Conservation (phyloP, 1,140 invertebrate genomes). For the Xylocopa sonorina region DNA sequence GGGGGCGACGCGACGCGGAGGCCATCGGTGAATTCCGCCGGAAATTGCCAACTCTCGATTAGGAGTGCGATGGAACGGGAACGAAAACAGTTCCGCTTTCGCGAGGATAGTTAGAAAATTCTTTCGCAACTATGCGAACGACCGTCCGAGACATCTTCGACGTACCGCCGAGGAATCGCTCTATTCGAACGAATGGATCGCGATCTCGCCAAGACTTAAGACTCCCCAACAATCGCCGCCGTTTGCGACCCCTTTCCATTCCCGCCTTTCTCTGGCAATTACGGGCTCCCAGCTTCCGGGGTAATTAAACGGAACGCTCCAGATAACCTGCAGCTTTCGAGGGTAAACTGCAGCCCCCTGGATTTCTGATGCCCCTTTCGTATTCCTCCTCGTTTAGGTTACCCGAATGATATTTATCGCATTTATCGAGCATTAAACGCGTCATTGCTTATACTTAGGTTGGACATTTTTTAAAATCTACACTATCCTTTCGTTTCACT, state of each 20-base stretch:
- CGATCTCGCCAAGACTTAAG: not conserved
- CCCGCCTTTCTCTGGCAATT: not conserved
- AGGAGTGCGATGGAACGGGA: constrained; percentile 7
- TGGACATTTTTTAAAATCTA: no score
- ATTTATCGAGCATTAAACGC: no score
- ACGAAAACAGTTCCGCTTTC: constrained; percentile 45
- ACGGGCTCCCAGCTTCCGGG: not conserved
- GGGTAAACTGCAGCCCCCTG: constrained; percentile 26
- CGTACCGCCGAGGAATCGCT: constrained; percentile 8
- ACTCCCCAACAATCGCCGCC: not conserved
- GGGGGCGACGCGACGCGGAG: not conserved
- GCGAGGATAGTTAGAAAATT: constrained; percentile 45
- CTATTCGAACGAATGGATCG: constrained; percentile 19
- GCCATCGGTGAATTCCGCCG: constrained; percentile 46
- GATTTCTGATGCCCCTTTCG: not conserved
- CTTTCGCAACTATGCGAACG: constrained; percentile 59
- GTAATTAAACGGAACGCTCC: constrained; percentile 59
- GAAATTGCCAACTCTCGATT: constrained; percentile 42
- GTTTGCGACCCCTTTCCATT: not conserved
- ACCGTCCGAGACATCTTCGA: constrained; percentile 2
- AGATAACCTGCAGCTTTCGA: constrained; percentile 38
- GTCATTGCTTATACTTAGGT: no score
- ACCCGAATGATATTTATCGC: no score
- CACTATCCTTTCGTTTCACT: no score
- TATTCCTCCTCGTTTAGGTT: no score